Evolutionary conservation across 2,113 vertebrate species (phyloP).

Genomic region (Oryzias curvinotus): DNA sequence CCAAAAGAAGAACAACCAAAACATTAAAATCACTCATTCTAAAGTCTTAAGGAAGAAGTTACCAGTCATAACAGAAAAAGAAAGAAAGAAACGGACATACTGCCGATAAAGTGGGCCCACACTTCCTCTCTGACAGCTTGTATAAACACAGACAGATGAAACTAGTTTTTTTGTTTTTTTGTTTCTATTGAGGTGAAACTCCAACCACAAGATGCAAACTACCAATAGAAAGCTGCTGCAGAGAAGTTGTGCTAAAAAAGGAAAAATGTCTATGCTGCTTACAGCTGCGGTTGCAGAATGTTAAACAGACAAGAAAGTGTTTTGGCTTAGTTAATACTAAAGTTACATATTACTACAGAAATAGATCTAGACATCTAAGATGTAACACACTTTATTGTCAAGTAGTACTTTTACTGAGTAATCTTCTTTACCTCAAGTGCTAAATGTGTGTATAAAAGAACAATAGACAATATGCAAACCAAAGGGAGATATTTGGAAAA

Average conservation of each 20-base stretch:
- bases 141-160: not conserved
- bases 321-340: not conserved
- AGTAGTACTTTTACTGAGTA: too few species aligned
- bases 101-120: slow-evolving; percentile 28
- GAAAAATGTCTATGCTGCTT: not conserved
- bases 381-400: too few species aligned
- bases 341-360: not conserved
- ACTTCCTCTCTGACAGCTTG: slow-evolving; percentile 10
- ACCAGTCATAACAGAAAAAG: not conserved
- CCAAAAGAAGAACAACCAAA: too few species aligned
- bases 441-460: too few species aligned
- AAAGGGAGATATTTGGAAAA: too few species aligned
- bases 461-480: too few species aligned
- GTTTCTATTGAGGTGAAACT: slow-evolving; percentile 1
- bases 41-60: not conserved
- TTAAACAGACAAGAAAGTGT: not conserved
- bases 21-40: not conserved
- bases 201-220: not conserved
- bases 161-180: not conserved
- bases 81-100: slow-evolving; percentile 15
- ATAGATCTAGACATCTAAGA: not conserved
- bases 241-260: slow-evolving; percentile 1
- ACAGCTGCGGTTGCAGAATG: not conserved
- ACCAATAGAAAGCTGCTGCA: slow-evolving; percentile 5
- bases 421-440: too few species aligned